Conservation (phyloP, 30 jellyfish, hydroid and myxozoan genomes). For the Phacellophora camtschatica region DNA sequence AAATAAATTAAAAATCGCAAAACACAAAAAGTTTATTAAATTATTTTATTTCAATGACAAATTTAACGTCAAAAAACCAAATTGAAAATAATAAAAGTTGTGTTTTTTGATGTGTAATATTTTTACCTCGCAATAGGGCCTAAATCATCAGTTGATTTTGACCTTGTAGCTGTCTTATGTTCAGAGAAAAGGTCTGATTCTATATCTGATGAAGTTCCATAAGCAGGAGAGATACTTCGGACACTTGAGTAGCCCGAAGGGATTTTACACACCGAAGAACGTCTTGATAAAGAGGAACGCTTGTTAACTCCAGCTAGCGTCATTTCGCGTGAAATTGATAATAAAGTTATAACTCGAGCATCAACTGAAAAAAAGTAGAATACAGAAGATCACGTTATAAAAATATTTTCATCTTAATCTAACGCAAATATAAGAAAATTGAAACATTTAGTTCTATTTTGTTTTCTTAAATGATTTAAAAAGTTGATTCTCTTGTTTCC, state of each 20-base stretch:
- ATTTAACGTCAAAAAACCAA: too few relatives aligned
- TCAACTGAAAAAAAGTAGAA: conserved; percentile 20
- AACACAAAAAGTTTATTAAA: too few relatives aligned
- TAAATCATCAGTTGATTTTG: conserved; percentile 52
- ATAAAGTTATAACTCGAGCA: conserved; percentile 21
- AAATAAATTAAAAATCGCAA: too few relatives aligned
- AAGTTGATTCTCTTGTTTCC: too few relatives aligned
- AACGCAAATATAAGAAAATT: too few relatives aligned
- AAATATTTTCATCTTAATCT: too few relatives aligned
- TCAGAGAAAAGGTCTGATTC: neutral
- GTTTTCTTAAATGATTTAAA: too few relatives aligned
- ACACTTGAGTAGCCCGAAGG: conserved; percentile 1
- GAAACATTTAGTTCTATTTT: too few relatives aligned
- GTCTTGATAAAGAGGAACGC: conserved; percentile 1
- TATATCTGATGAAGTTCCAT: conserved; percentile 17
- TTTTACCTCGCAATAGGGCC: neutral
- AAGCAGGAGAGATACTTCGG: conserved; percentile 19
- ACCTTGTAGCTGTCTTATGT: neutral
- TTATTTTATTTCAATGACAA: too few relatives aligned
- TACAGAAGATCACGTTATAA: neutral
- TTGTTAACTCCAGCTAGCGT: neutral
- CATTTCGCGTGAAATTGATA: conserved; percentile 31
- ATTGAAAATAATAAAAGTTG: too few relatives aligned
- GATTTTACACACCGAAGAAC: conserved; percentile 2
- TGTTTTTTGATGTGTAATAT: too few relatives aligned